phyloP scores from a whole-genome alignment of 1,140 invertebrate genomes.

The Homarus americanus region DNA sequence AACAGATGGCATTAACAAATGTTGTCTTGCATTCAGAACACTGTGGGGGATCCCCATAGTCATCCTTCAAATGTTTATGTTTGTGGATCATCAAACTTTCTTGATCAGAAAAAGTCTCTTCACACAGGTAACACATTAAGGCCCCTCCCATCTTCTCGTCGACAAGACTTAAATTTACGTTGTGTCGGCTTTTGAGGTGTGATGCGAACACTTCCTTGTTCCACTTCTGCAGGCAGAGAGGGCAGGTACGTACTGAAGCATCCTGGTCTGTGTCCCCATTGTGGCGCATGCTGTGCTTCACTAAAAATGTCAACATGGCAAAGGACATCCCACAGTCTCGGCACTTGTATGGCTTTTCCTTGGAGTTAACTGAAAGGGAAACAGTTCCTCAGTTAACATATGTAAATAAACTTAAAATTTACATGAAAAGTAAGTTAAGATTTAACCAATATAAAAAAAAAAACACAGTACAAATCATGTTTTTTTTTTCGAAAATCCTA shows the following conservation, averaged over 20 bases:
- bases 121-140: slow-evolving; percentile 69
- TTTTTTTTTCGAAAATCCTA: no score
- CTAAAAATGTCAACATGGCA: slow-evolving; percentile 73
- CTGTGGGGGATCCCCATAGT: slow-evolving; percentile 65
- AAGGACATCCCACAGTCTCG: slow-evolving; percentile 73
- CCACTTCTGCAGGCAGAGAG: slow-evolving; percentile 68
- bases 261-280: slow-evolving; percentile 62
- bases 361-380: slow-evolving; percentile 57
- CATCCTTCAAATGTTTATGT: slow-evolving; percentile 70
- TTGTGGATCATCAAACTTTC: slow-evolving; percentile 72
- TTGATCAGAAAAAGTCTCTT: slow-evolving; percentile 67
- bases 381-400: not conserved
- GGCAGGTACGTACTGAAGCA: slow-evolving; percentile 64
- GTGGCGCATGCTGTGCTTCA: slow-evolving; percentile 74
- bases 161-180: slow-evolving; percentile 67
- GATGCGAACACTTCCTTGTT: slow-evolving; percentile 67
- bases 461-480: no score
- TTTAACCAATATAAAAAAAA: not conserved
- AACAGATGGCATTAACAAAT: slow-evolving; percentile 74
- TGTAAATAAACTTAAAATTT: not conserved
- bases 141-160: slow-evolving; percentile 60
- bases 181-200: slow-evolving; percentile 66
- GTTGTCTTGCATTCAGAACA: slow-evolving; percentile 69
- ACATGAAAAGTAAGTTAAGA: no score
- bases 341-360: slow-evolving; percentile 75